Base-by-base conservation (phyloP, 2,797 vertebrate genomes). In the Cossypha caffra region DNA sequence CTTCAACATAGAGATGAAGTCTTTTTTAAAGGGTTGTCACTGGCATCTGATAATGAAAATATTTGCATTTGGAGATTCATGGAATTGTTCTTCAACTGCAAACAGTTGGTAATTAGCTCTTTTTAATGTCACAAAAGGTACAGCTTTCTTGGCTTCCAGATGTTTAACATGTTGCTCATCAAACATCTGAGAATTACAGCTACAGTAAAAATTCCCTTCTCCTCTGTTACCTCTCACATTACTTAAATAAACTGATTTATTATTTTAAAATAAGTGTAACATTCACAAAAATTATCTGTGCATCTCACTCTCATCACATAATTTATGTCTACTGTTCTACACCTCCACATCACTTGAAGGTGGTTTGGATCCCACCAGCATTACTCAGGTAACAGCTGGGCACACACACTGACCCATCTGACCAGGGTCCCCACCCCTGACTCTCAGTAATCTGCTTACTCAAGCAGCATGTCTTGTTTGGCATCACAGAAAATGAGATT, bases 341-440 rank as follows among this genome's bases (percentile, higher is more conserved):
- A 18, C 29, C 21, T 16, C 9, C 24, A 28, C 5, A 35, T n/a
- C 21, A 3, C 25, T 38, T 61, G 16, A 14, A 61, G 16, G 31
- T 57, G 18, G 8, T 47, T 59, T 55, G 5, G 25, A 26, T 28
- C 33, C 26, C 42, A 38, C 13, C 52, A 33, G 9, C 10, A 15
- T 9, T 61, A 17, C 9, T 45, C 13, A 51, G 55, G 21, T 61
- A 55, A 55, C n/a, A 80, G 4, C 13, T 21, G 23, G 29, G 18
- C 23, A 37, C 9, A 37, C 9, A 21, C 0, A 1, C 37, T 38
- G 52, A 45, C 1, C 29, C 20, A 2, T 10, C 14, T 57, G 25
- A n/a, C 21, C 37, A 7, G 4, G 8, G 20, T 3, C 37, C 38
- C 4, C 8, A 37, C 6, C 7, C 11, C 50, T 42, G 38, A 35